Conservation (phyloP, 2,888 invertebrate genomes). For the Drosophila anomelani region DNA sequence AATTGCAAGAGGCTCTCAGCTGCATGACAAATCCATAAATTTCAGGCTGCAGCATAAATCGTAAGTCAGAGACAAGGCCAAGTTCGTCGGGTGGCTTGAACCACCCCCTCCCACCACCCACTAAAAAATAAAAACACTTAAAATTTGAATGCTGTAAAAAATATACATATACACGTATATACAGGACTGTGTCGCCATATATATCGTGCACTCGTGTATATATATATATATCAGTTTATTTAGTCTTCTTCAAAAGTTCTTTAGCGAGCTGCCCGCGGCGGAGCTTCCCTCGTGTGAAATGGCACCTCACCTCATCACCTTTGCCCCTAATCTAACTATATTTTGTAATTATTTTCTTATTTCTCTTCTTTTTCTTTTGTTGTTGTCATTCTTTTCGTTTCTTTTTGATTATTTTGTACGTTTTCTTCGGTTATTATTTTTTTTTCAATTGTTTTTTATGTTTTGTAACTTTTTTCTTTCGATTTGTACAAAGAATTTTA, state of each 20-base stretch:
- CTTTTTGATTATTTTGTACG: constrained; percentile 34
- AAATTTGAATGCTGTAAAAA: constrained; percentile 71
- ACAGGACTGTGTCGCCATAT: constrained; percentile 42
- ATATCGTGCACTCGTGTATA: constrained; percentile 53
- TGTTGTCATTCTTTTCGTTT: constrained; percentile 44
- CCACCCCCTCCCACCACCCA: not conserved
- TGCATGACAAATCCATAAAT: constrained; percentile 40
- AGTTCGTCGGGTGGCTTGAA: not conserved
- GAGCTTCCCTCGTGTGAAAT: constrained; percentile 36
- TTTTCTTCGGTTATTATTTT: constrained; percentile 39
- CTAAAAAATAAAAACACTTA: constrained; percentile 46
- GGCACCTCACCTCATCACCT: constrained; percentile 27
- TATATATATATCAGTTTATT: constrained; percentile 61
- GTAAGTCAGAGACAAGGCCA: constrained; percentile 19
- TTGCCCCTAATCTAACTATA: constrained; percentile 29
- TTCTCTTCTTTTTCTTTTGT: too few species aligned
- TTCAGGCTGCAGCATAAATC: constrained; percentile 15
- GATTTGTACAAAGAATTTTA: constrained; percentile 66
- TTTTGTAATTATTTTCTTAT: too few species aligned
- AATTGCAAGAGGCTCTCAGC: constrained; percentile 5
- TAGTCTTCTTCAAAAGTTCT: constrained; percentile 66
- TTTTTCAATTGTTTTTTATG: constrained; percentile 13
- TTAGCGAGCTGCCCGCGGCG: constrained; percentile 58
- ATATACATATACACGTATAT: constrained; percentile 59
- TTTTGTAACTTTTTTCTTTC: constrained; percentile 57